Evolutionary conservation across 53 echinoderm and acorn worm species (phyloP), one percentile per base, ranked within the genome.

Genomic region (Henricia sp.): DNA sequence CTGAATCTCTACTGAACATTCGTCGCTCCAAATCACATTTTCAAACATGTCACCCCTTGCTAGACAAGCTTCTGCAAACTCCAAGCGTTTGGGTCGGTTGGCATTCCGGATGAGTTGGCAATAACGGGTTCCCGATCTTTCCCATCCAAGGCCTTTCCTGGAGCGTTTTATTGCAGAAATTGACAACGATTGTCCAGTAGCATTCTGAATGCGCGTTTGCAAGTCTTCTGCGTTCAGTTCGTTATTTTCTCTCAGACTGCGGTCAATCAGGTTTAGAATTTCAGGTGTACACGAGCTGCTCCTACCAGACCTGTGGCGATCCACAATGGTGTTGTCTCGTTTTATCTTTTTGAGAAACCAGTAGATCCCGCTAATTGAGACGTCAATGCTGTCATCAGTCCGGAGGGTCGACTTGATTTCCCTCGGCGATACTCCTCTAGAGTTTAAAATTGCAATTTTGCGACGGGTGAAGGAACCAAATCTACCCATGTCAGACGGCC

Each of bases 21-120:
- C 88, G 35, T 88, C 93, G 3, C 85, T 68, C 77, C 87, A 91
- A 24, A 90, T 82, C 0, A 93, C 77, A 42, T 90, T 57, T 17
- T 76, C 74, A 68, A 89, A 89, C 20, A 33, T 32, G 14, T 84
- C 84, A 9, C 44, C 52, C 3, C 68, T 46, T 1, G 44, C 30
- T 32, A 76, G 70, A 46, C 84, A 69, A 16, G 43, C 62, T 24
- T 37, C 63, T 19, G 85, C 78, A 67, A 63, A 90, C 30, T 86
- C 51, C 9, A 90, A 39, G 0, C 90, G 85, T 19, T 77, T 78
- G 11, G 71, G 82, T 25, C 77, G 54, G 57, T 90, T 90, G 16
- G 56, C 82, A 2, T 55, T 32, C 21, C 90, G 24, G 36, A 86
- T 90, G 32, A 90, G 21, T 57, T 86, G 90, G 38, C 86, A 86